A percentile compares a stretch with the other conserved stretches of the same genome.
Evolutionary conservation across 2,888 invertebrate genomes (phyloP).

Genomic region (Cerastoderma edule): DNA sequence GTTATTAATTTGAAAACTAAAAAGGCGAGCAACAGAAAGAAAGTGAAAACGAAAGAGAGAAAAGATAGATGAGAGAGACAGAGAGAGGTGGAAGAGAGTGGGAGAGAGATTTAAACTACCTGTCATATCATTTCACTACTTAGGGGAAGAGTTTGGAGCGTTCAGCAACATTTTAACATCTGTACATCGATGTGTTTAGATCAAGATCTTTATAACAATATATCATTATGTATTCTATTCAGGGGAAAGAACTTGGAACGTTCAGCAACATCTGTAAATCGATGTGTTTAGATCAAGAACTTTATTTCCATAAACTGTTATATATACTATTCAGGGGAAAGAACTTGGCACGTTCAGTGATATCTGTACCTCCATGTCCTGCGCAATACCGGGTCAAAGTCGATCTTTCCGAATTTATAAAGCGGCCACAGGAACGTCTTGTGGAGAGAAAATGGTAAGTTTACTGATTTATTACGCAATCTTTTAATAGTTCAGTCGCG

Average conservation of each 20-base stretch:
- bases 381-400: slow-evolving; percentile 49
- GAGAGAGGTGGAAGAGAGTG: too few species aligned
- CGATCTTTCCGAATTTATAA: slow-evolving; percentile 63
- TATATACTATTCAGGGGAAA: slow-evolving; percentile 57
- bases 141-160: slow-evolving; percentile 50
- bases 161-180: slow-evolving; percentile 48
- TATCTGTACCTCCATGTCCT: slow-evolving; percentile 63
- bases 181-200: slow-evolving; percentile 63
- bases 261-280: slow-evolving; percentile 54
- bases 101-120: too few species aligned
- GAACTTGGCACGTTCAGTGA: slow-evolving; percentile 54
- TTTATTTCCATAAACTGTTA: too few species aligned
- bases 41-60: too few species aligned
- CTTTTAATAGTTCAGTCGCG: too few species aligned
- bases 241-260: slow-evolving; percentile 57
- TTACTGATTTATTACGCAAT: not conserved
- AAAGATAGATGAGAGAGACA: too few species aligned
- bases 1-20: too few species aligned
- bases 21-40: too few species aligned
- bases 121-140: too few species aligned
- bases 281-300: too few species aligned
- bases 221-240: too few species aligned
- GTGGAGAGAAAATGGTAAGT: slow-evolving; percentile 64
- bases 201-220: too few species aligned
- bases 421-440: slow-evolving; percentile 66